Base-by-base conservation (phyloP, 2,797 vertebrate species). In the Chaunax sp. region DNA sequence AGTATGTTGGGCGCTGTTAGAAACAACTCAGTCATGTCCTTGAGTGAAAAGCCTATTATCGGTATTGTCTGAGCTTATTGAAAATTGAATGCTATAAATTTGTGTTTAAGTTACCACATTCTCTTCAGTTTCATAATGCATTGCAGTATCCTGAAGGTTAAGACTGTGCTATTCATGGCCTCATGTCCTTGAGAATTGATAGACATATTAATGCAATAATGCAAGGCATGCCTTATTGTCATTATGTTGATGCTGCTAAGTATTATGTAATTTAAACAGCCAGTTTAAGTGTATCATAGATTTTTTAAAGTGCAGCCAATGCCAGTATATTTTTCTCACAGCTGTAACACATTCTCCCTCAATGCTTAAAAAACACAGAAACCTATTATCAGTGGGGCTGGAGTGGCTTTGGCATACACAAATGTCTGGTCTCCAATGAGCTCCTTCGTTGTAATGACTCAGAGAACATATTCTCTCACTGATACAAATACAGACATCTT, bases 201-300 rank as follows among this genome's bases (percentile, higher is more conserved):
- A n/a, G 43, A 64, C 47, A 15, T 50, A 9, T 83, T 64, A 69
- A 47, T 69, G 61, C 49, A 44, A 45, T 72, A 59, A 69, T 43
- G 61, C 20, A 3, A 33, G 35, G 9, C 57, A 35, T 43, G 18
- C 13, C 3, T 54, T 37, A 12, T 47, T 49, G 9, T 46, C 22
- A 56, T 37, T 33, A 16, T 19, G 18, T 49, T 49, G n/a, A n/a
- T 60, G 56, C 28, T 38, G 61, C 30, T 67, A 20, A 28, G 20
- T 40, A 33, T 74, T 55, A 49, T 30, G 22, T 26, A 9, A n/a
- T 33, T 62, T 40, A 52, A 66, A 65, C 43, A 53, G 51, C 26
- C 22, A 23, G 16, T 74, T 63, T 11, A 56, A 47, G 23, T 47
- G 19, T 20, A 20, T 47, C 50, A 54, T 22, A 13, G 10, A 16